Conservation (phyloP, 2,888 invertebrate genomes). For the Volucella bombylans region DNA sequence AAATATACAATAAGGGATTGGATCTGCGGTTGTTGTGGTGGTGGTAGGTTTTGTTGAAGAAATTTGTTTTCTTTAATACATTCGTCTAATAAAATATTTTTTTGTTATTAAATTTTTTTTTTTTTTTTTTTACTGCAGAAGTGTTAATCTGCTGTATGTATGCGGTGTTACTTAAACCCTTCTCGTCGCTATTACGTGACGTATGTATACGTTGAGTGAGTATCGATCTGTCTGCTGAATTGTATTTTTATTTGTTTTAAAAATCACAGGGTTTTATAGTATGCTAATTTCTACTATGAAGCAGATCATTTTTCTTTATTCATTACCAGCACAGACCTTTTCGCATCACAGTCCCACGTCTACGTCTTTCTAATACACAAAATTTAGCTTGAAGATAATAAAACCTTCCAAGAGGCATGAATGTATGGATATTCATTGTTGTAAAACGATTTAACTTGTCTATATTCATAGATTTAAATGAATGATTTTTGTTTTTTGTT, state of each 20-base stretch:
- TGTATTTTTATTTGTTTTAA: slow-evolving; percentile 34
- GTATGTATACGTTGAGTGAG: slow-evolving; percentile 4
- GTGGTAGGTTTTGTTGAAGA: slow-evolving; percentile 48
- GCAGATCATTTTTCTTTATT: slow-evolving; percentile 55
- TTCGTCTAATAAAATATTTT: slow-evolving; percentile 21
- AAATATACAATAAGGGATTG: slow-evolving; percentile 69
- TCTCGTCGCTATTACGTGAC: slow-evolving; percentile 35
- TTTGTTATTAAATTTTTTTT: slow-evolving; percentile 14
- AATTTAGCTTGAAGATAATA: slow-evolving; percentile 1
- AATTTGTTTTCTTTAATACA: slow-evolving; percentile 26
- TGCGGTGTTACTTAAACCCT: slow-evolving; percentile 6
- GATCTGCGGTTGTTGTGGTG: slow-evolving; percentile 35
- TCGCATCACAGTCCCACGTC: slow-evolving; percentile 25
- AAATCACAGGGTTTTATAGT: slow-evolving; percentile 69
- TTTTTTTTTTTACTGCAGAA: slow-evolving; percentile 2
- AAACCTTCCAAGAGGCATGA: slow-evolving; percentile 11
- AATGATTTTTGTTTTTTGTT: not conserved
- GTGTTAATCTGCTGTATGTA: not conserved
- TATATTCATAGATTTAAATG: slow-evolving; percentile 6
- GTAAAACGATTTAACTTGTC: slow-evolving; percentile 9
- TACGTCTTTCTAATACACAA: slow-evolving; percentile 27
- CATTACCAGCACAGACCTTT: slow-evolving; percentile 49
- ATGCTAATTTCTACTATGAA: slow-evolving; percentile 61
- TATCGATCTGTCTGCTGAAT: slow-evolving; percentile 39
- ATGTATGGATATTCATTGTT: not conserved